These are phyloP conservation scores for Streptopelia turtur DNA, from an alignment of 2,797 vertebrate species.

Conservation along the genomic window DNA sequence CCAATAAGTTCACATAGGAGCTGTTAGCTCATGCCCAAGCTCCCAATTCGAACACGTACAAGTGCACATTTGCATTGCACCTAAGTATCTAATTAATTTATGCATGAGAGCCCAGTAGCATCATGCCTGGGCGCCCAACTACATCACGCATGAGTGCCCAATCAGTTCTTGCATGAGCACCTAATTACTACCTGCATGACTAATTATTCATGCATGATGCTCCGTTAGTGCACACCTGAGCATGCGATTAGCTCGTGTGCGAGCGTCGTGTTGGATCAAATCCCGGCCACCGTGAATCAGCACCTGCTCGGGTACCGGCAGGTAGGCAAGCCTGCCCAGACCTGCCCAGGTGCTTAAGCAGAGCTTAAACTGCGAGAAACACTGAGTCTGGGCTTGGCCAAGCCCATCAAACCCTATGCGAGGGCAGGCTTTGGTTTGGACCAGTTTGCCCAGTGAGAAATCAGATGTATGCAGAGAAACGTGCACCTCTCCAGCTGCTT, in stretches of 20 bases:
- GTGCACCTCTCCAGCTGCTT: rapidly evolving
- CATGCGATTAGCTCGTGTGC: rapidly evolving
- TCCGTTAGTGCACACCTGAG: rapidly evolving
- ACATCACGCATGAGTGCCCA: rapidly evolving
- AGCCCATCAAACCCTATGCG: background rate
- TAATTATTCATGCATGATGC: rapidly evolving
- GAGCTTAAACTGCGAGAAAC: conserved; percentile 60
- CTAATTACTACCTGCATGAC: background rate
- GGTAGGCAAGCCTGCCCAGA: background rate
- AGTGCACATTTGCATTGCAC: background rate
- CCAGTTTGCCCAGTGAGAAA: background rate
- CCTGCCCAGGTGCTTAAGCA: background rate
- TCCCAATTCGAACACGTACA: background rate
- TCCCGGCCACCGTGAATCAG: no score
- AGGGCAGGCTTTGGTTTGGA: background rate
- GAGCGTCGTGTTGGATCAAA: rapidly evolving
- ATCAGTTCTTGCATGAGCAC: background rate
- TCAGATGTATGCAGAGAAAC: background rate
- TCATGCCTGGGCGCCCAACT: no score
- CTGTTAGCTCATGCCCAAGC: background rate
- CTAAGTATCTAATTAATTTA: background rate
- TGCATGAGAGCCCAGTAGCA: background rate
- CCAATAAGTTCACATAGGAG: background rate
- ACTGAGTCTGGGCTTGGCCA: background rate
- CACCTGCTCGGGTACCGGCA: no score